Conservation (phyloP, 30 jellyfish, hydroid and myxozoan genomes). For the Rhopilema esculentum region DNA sequence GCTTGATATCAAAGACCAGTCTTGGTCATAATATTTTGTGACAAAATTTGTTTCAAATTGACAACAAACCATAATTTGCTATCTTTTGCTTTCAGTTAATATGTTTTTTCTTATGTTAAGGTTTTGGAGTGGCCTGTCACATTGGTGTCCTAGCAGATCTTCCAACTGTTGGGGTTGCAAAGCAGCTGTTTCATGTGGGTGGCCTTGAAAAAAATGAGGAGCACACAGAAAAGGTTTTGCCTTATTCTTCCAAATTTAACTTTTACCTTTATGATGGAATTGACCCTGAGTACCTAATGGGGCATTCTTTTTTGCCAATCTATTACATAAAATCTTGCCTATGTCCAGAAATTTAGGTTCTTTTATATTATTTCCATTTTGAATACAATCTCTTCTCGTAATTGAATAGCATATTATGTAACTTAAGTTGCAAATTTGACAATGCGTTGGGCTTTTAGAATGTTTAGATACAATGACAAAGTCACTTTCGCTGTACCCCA, state of each 20-base stretch:
- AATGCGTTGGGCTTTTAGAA: no score
- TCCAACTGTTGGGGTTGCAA: conserved; percentile 98
- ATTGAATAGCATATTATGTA: no score
- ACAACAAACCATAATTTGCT: no score
- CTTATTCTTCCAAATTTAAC: not conserved
- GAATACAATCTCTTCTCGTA: not conserved
- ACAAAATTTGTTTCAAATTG: no score
- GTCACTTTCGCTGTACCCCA: no score
- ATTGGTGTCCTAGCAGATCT: conserved; percentile 81
- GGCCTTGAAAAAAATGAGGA: conserved; percentile 72
- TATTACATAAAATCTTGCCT: no score
- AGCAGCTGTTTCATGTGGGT: conserved; percentile 86
- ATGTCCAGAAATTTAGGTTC: no score
- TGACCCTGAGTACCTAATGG: not conserved
- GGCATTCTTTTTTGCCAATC: no score
- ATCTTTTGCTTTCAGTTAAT: not conserved
- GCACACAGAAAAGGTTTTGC: conserved; percentile 46
- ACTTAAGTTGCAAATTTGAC: no score
- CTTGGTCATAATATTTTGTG: no score
- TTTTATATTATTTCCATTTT: not conserved
- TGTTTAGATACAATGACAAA: no score
- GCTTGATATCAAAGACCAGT: no score
- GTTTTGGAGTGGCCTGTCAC: conserved; percentile 96
- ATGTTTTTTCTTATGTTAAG: conserved; percentile 44
- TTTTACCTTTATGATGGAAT: not conserved